Evolutionary conservation across 2,888 invertebrate genomes (phyloP), one percentile per base, ranked within the genome.

Genomic region (Melieria omissa): DNA sequence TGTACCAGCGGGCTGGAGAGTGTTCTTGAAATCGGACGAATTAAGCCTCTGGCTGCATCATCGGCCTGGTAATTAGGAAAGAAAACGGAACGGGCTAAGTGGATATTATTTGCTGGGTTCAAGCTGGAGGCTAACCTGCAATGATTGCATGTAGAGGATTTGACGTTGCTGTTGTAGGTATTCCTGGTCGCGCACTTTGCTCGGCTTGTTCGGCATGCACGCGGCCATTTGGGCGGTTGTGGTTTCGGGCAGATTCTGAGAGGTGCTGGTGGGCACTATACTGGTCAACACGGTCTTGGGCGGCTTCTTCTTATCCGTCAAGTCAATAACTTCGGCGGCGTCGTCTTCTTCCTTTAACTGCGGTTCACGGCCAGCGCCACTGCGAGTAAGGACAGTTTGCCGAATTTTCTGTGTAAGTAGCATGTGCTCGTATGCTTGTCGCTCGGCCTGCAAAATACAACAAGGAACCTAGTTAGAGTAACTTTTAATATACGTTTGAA

Each of bases 1-100:
- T 93, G 93, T 72, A 95, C 95, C 79, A 95, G 89, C 5, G 95
- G 95, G 86, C 95, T 96, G 80, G 95, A 95, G 47, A 96, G 89
- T 52, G 96, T 94, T 80, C 95, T 90, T 69, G 94, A 93, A 45
- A 95, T 87, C 45, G 95, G 95, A 78, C 90, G 88, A 80, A 89
- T 88, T 71, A 88, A 81, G 54, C 85, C 84, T 73, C 85, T 81
- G 49, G 83, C 76, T 65, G 86, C 83, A 79, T 87, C 87, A 44
- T 83, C 84, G 62, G 81, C 80, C 79, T 81, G 70, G 10, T 47
- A 10, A n/a, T 41, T 41, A 42, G 12, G 41, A 6, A 60, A 60
- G n/a, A 63, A 10, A 46, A 12, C 12, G 12, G 4, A 9, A 12
- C 9, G 44, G 5, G 7, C 5, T 47, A 16, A 6, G 29, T 63